Evolutionary conservation across 1,140 invertebrate species (phyloP).

Genomic region (Ericerus pela): DNA sequence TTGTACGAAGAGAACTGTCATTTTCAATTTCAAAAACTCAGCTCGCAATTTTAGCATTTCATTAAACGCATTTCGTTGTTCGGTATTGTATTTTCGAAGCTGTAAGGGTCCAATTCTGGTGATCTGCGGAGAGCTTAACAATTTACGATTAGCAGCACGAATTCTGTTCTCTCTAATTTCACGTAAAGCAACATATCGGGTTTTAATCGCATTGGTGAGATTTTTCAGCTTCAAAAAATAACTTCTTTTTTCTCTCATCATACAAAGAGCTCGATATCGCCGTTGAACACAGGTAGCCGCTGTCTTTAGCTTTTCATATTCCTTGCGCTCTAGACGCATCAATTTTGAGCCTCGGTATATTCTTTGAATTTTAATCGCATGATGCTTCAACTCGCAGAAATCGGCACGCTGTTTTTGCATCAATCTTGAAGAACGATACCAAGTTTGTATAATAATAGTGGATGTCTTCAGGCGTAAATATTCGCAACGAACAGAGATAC

Average conservation of each 20-base stretch:
- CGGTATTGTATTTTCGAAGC: no score
- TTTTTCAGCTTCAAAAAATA: constrained; percentile 22
- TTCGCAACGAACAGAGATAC: constrained; percentile 22
- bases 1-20: no score
- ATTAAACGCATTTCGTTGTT: no score
- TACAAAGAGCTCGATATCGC: constrained; percentile 33
- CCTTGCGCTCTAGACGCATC: constrained; percentile 24
- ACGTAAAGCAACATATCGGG: not conserved
- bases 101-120: no score
- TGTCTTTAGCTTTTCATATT: constrained; percentile 25
- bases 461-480: constrained; percentile 31
- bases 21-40: no score
- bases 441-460: constrained; percentile 33
- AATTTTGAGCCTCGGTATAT: constrained; percentile 32
- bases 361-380: constrained; percentile 32
- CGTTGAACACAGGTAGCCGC: constrained; percentile 41
- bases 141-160: no score
- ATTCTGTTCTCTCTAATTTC: not conserved
- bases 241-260: constrained; percentile 17
- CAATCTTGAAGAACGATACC: constrained; percentile 30
- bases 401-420: constrained; percentile 24
- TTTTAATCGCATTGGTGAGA: not conserved
- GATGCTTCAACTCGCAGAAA: constrained; percentile 23
- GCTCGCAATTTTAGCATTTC: no score
- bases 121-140: no score